Evolutionary conservation across 2,113 vertebrate genomes (phyloP).

Genomic region (Cynocephalus volans): DNA sequence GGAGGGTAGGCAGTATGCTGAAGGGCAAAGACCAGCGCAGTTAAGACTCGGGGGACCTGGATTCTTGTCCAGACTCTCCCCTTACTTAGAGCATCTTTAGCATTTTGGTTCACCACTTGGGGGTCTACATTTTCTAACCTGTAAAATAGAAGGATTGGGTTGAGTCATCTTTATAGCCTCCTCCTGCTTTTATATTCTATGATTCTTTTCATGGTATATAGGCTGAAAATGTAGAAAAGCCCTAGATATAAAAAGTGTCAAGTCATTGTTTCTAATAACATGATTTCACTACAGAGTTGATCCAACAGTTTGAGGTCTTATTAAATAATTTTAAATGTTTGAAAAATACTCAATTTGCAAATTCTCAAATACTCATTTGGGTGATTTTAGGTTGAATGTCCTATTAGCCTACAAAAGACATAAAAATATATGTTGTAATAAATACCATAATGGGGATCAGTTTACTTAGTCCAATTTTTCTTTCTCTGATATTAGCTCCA

Average conservation of each 20-base stretch:
- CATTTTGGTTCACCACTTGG: neutral
- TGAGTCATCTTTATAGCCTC: neutral
- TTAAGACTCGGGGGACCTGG: neutral
- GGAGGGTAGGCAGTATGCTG: no score
- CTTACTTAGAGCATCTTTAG: neutral
- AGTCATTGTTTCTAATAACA: conserved; percentile 36
- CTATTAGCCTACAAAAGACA: neutral
- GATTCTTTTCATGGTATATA: neutral
- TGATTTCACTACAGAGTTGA: conserved; percentile 2
- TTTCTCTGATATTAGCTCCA: neutral
- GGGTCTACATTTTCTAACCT: neutral
- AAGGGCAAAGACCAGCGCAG: neutral
- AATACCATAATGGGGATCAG: neutral
- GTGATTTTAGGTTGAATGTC: conserved; percentile 15
- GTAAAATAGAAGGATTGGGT: neutral
- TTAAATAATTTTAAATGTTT: conserved; percentile 17
- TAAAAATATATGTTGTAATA: conserved; percentile 15
- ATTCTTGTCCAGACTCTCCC: neutral
- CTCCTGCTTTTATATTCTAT: neutral
- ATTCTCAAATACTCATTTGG: neutral
- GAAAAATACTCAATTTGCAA: conserved; percentile 23
- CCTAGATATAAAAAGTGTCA: neutral
- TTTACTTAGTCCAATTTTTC: conserved; percentile 2
- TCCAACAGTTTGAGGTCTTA: neutral
- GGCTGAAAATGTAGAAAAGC: neutral